These are phyloP conservation scores for Eueides isabella DNA, from an alignment of 1,140 invertebrate species.

Conservation along the genomic window DNA sequence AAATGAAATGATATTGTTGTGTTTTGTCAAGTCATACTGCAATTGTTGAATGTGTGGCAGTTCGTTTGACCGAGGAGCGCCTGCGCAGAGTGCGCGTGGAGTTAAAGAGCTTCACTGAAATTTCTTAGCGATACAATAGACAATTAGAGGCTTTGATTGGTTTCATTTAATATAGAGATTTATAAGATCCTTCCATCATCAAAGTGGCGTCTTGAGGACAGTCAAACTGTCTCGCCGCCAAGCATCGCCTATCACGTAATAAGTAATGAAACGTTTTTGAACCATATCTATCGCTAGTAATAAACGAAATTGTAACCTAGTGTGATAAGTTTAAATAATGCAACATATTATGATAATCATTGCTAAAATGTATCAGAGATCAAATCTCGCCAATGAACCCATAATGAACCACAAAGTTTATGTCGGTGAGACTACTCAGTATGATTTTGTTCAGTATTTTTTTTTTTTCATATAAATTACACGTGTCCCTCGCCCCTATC, in stretches of 20 bases:
- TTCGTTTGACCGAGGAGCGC: not conserved
- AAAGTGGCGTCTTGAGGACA: not conserved
- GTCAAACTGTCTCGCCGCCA: not conserved
- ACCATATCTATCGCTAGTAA: constrained; percentile 11
- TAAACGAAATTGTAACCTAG: constrained; percentile 19
- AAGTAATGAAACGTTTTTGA: constrained; percentile 8
- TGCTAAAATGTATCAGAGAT: constrained; percentile 19
- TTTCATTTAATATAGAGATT: constrained; percentile 18
- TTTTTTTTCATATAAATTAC: constrained; percentile 45
- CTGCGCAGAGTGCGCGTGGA: not conserved
- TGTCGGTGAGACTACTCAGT: constrained; percentile 15
- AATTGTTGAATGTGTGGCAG: constrained; percentile 1
- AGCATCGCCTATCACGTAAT: constrained; percentile 2
- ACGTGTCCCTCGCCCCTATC: constrained; percentile 53
- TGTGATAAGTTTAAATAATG: constrained; percentile 21
- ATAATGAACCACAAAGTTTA: not conserved
- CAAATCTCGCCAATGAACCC: constrained; percentile 18
- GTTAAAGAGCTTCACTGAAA: constrained; percentile 5
- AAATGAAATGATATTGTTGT: constrained; percentile 31
- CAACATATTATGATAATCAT: not conserved
- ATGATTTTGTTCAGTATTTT: constrained; percentile 32
- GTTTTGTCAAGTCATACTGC: constrained; percentile 3
- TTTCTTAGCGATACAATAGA: constrained; percentile 25
- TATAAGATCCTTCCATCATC: constrained; percentile 17
- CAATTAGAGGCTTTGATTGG: constrained; percentile 26